Percentiles rank a stretch among this genome's conserved stretches.
phyloP scores from a whole-genome alignment of 2,888 invertebrate species.

The Galeruca laticollis region DNA sequence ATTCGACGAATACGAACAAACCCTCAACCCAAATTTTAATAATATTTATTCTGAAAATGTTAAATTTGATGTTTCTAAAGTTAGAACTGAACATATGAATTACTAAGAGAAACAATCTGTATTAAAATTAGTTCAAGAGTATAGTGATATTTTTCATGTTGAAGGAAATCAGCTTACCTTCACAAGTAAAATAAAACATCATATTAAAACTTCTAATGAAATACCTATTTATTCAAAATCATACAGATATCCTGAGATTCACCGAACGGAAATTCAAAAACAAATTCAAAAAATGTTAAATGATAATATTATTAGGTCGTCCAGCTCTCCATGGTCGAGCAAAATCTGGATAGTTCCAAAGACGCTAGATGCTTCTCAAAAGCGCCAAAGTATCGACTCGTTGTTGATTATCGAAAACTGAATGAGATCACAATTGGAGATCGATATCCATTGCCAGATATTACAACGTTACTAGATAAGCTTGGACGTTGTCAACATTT shows the following conservation, averaged over 20 bases:
- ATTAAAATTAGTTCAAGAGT: too few relatives aligned
- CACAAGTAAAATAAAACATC: too few relatives aligned
- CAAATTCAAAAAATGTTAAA: background rate
- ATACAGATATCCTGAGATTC: constrained; percentile 2
- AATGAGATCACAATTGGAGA: background rate
- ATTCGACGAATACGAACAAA: background rate
- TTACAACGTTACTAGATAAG: background rate
- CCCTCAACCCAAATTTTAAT: too few relatives aligned
- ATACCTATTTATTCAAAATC: too few relatives aligned
- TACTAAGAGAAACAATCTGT: too few relatives aligned
- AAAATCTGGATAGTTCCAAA: constrained; percentile 1
- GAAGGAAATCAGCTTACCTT: too few relatives aligned
- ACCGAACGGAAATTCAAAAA: background rate
- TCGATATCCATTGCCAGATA: background rate
- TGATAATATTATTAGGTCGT: background rate
- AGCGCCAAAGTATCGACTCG: background rate
- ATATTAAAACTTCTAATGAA: background rate
- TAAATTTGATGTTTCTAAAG: background rate
- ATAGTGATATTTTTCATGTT: too few relatives aligned
- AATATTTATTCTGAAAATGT: too few relatives aligned
- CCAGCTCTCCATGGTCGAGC: background rate
- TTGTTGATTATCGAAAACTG: constrained; percentile 3
- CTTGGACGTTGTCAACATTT: too few relatives aligned
- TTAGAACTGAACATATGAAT: background rate
- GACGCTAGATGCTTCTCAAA: background rate